A percentile compares a stretch with the other conserved stretches of the same genome.
These are phyloP conservation scores for Chondrilla cf. caribensis DNA, from an alignment of 37 sponge, comb jelly and placozoan genomes.

Conservation along the genomic window DNA sequence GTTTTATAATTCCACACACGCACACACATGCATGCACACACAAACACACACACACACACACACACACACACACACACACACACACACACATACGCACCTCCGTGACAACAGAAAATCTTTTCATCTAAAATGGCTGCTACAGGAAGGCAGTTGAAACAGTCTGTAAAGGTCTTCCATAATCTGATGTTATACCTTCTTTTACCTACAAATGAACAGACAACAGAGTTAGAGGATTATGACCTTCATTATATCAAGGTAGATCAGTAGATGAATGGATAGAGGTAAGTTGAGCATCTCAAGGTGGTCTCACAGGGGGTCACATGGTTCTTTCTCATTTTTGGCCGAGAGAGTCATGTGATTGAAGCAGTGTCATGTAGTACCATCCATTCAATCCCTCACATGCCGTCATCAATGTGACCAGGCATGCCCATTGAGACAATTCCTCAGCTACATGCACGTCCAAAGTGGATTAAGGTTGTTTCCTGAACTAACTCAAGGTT, in stretches of 20 bases:
- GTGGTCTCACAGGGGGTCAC: too few species aligned
- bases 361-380: too few species aligned
- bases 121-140: constrained; percentile 98
- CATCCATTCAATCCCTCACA: too few species aligned
- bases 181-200: constrained; percentile 97
- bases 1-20: background rate
- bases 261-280: background rate
- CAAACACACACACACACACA: background rate
- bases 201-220: constrained; percentile 45
- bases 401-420: too few species aligned
- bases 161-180: constrained; percentile 98
- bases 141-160: constrained; percentile 99
- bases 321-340: too few species aligned
- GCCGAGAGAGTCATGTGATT: too few species aligned
- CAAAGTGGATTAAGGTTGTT: too few species aligned
- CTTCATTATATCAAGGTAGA: background rate
- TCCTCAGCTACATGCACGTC: too few species aligned
- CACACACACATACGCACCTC: constrained; percentile 61
- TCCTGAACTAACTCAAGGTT: too few species aligned
- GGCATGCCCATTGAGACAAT: too few species aligned
- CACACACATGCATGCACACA: background rate
- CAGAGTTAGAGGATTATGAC: background rate
- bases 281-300: too few species aligned
- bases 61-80: background rate
- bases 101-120: constrained; percentile 99